Base-by-base conservation (phyloP, 2,888 invertebrate species). In the Tuberolachnus salignus region DNA sequence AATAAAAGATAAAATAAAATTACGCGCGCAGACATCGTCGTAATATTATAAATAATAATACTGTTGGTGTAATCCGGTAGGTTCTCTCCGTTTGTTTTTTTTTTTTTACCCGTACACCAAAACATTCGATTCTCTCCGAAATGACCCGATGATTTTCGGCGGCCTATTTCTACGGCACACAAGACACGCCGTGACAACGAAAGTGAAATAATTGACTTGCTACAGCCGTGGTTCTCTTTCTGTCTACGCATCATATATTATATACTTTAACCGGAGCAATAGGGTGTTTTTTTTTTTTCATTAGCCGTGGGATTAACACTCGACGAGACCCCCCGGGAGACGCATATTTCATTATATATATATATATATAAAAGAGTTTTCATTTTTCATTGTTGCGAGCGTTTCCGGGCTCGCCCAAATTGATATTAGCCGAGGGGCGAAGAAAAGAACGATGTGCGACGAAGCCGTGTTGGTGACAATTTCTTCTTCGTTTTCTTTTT, bases 201-300 rank as follows among this genome's bases (percentile, higher is more conserved):
- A n/a, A n/a, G n/a, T n/a, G n/a, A n/a, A n/a, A n/a, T n/a, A n/a
- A n/a, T n/a, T n/a, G n/a, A n/a, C n/a, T n/a, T n/a, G n/a, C n/a
- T n/a, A n/a, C n/a, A n/a, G n/a, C n/a, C n/a, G n/a, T n/a, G 55
- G 55, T 74, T 74, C 64, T 66, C 19, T n/a, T 67, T 23, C 23
- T 19, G 16, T 42, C 53, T 46, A 13, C 26, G 6, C 26, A 3
- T 23, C 13, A 3, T 6, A 3, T 21, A 10, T 44, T 42, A 70
- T 63, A n/a, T 44, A 44, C n/a, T 61, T 71, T 59, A 57, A 61
- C 57, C 13, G 67, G 74, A 74, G 46, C 61, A 72, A 51, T 73
- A 73, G 73, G n/a, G n/a, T n/a, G n/a, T n/a, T n/a, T n/a, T n/a
- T n/a, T 34, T 63, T 73, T 80, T 80, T 75, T 80, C 80, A 75